Conservation (phyloP, 1,140 invertebrate genomes). For the Atta texana region DNA sequence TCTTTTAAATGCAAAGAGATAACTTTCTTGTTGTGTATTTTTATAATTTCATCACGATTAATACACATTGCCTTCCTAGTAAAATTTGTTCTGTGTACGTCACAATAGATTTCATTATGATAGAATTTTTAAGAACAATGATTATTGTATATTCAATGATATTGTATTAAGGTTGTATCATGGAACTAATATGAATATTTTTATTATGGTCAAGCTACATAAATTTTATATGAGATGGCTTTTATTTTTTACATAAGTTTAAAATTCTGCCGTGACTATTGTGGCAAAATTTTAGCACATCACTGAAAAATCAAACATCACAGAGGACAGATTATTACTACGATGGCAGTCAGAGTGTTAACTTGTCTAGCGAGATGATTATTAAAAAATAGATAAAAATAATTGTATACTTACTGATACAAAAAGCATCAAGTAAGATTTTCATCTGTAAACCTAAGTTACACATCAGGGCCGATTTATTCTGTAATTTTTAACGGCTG, state of each 20-base stretch:
- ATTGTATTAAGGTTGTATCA: not conserved
- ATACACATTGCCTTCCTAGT: not conserved
- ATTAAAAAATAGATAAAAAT: not conserved
- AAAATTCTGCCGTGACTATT: not conserved
- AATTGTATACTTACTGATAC: not conserved
- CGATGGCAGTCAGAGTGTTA: not conserved
- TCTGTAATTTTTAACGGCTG: too few relatives aligned
- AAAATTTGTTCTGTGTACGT: not conserved
- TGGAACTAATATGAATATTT: not conserved
- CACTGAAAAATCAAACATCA: not conserved
- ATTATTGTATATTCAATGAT: too few relatives aligned
- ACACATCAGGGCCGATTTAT: not conserved
- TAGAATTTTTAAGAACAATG: too few relatives aligned
- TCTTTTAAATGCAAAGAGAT: conserved; percentile 4
- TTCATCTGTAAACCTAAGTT: not conserved
- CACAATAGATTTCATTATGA: not conserved
- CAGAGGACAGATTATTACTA: not conserved
- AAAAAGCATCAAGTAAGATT: not conserved
- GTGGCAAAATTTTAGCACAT: not conserved
- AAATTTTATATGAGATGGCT: not conserved
- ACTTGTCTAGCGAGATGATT: not conserved
- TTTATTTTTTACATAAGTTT: not conserved
- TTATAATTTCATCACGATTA: conserved; percentile 11
- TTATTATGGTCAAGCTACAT: not conserved
- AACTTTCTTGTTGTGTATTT: conserved; percentile 19